phyloP scores from a whole-genome alignment of 2,797 vertebrate species.

The Tolypeutes matacus region DNA sequence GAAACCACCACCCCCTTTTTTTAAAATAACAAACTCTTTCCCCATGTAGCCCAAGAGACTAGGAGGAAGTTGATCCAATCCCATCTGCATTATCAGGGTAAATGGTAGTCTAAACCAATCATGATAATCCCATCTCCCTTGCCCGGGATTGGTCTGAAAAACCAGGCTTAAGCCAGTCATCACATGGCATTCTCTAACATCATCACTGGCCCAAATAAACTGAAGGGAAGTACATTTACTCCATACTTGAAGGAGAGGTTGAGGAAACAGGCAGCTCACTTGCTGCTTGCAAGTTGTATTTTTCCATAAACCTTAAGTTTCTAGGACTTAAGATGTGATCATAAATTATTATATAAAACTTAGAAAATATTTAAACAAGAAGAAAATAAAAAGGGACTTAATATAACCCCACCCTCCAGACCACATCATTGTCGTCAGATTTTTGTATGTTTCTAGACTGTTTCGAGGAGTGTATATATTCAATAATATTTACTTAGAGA shows the following conservation, averaged over 20 bases:
- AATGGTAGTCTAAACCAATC: not conserved
- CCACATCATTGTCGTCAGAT: not conserved
- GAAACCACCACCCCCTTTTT: not conserved
- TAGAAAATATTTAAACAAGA: slow-evolving; percentile 13
- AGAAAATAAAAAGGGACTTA: not conserved
- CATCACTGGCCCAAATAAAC: not conserved
- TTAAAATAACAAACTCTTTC: not conserved
- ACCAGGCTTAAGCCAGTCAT: not conserved
- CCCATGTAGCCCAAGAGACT: not conserved
- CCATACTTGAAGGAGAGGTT: not conserved
- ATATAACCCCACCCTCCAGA: not conserved
- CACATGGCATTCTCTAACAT: not conserved
- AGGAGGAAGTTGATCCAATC: not conserved
- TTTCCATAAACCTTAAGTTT: not conserved
- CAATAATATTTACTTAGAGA: not conserved
- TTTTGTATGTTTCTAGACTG: not conserved
- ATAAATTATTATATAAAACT: slow-evolving; percentile 32
- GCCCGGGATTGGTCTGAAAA: not conserved
- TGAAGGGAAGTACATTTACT: not conserved
- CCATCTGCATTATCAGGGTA: not conserved
- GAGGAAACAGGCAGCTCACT: not conserved
- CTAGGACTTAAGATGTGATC: slow-evolving; percentile 22
- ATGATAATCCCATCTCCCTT: too few relatives aligned
- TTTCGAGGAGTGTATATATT: not conserved
- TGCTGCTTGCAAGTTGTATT: not conserved